Evolutionary conservation across 2,888 invertebrate genomes (phyloP).

Genomic region (Cyaniris semiargus): DNA sequence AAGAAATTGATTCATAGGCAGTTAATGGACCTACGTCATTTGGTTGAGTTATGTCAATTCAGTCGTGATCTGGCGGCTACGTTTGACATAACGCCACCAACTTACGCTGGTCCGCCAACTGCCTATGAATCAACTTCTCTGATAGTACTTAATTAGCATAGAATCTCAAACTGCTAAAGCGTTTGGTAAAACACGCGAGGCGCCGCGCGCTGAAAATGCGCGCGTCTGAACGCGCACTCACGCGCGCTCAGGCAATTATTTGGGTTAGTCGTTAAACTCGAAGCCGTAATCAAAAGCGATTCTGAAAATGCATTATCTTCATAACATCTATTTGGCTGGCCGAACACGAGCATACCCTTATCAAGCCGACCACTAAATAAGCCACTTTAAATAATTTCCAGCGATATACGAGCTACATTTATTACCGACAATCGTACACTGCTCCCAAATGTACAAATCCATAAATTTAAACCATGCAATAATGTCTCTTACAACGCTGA

Average conservation of each 20-base stretch:
- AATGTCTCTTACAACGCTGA: slow-evolving; percentile 13
- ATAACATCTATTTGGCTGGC: slow-evolving; percentile 34
- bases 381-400: slow-evolving; percentile 40
- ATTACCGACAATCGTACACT: slow-evolving; percentile 27
- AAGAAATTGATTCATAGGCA: too few relatives aligned
- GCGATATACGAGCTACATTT: slow-evolving; percentile 35
- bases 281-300: background rate
- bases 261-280: background rate
- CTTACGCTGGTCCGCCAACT: too few relatives aligned
- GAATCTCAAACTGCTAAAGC: too few relatives aligned
- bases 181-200: too few relatives aligned
- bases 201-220: too few relatives aligned
- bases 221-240: too few relatives aligned
- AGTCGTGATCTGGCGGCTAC: too few relatives aligned
- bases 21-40: too few relatives aligned
- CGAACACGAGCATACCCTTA: slow-evolving; percentile 33
- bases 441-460: slow-evolving; percentile 28
- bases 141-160: too few relatives aligned
- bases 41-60: too few relatives aligned
- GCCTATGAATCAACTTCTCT: too few relatives aligned
- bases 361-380: slow-evolving; percentile 40
- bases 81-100: too few relatives aligned
- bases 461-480: slow-evolving; percentile 23
- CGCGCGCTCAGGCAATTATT: background rate
- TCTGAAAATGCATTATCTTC: slow-evolving; percentile 15